Base-by-base conservation (phyloP, 2,888 invertebrate species). In the Drosophila neotestacea region DNA sequence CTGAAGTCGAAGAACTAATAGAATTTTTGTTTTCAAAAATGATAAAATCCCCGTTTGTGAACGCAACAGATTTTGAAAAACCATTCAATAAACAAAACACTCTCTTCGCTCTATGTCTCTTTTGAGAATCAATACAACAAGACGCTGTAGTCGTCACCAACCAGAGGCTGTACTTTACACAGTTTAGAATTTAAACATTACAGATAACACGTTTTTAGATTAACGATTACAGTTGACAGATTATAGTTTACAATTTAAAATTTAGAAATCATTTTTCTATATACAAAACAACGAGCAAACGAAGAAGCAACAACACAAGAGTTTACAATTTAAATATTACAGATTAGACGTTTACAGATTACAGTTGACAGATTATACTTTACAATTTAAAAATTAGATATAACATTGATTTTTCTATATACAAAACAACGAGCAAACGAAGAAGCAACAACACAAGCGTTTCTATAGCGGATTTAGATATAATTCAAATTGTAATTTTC, bases 351-450 rank as follows among this genome's bases (percentile, higher is more conserved):
- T 16, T 16, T 16, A 22, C 22, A 3, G 30, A 71, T 56, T 65
- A 52, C 52, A 72, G 34, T 28, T 44, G 22, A 70, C 16, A 62
- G 54, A n/a, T 55, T 38, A 56, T 36, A 64, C 5, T 22, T 22
- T 22, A 3, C 22, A 22, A 62, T 41, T 64, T 44, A 47, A 28
- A 72, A 48, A 41, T 71, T 34, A 58, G 9, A 44, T 30, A 71
- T 56, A 61, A 52, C 52, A 72, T 52, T 38, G 61, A 71, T 61
- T 59, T 73, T 30, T 55, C 44, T 73, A 75, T 73, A 64, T 73
- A 77, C 62, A 66, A 32, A 55, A 67, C 62, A 72, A 72, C 52
- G 42, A 54, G 55, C 58, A 46, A 63, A 78, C 47, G 47, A 61
- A 52, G 10, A 59, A 60, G 62, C 77, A 77, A 73, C 67, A 66